These are phyloP conservation scores for Semaprochilodus insignis DNA, from an alignment of 2,797 vertebrate species.

Conservation along the genomic window DNA sequence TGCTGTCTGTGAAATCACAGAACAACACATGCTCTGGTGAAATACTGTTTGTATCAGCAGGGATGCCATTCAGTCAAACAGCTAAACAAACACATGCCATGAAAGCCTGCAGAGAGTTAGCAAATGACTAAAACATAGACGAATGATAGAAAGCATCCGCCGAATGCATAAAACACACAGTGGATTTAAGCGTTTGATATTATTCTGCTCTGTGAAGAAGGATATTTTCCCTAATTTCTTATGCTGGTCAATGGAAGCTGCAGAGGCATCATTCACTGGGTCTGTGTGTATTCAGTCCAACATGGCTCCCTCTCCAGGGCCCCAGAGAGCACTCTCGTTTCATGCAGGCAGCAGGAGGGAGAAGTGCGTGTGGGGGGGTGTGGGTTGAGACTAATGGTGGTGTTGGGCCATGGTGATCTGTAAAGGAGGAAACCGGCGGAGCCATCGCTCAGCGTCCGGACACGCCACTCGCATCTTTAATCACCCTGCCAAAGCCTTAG, in stretches of 20 bases:
- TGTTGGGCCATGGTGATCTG: constrained; percentile 37
- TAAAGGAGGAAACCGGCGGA: constrained; percentile 41
- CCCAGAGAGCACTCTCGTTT: constrained; percentile 20
- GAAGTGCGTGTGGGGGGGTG: background rate
- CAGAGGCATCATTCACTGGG: constrained; percentile 15
- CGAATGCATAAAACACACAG: constrained; percentile 34
- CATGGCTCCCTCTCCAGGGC: constrained; percentile 12
- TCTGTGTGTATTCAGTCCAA: constrained; percentile 12
- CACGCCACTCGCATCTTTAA: constrained; percentile 24
- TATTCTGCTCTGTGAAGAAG: constrained; percentile 15
- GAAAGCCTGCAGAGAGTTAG: constrained; percentile 13
- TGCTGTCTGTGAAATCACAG: background rate
- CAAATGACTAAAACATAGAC: background rate
- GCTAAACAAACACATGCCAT: constrained; percentile 28
- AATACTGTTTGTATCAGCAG: constrained; percentile 21
- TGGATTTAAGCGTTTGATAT: constrained; percentile 38
- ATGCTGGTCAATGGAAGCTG: constrained; percentile 19
- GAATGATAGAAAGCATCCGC: constrained; percentile 24
- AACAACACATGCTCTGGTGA: constrained; percentile 6
- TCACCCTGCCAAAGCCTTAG: constrained; percentile 42
- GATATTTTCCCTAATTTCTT: constrained; percentile 24
- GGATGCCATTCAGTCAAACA: constrained; percentile 10
- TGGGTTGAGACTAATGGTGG: constrained; percentile 30
- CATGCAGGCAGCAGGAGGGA: constrained; percentile 21
- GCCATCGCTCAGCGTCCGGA: constrained; percentile 22